Evolutionary conservation across 2,888 invertebrate genomes (phyloP).

Genomic region (Melangyna quadrimaculata): DNA sequence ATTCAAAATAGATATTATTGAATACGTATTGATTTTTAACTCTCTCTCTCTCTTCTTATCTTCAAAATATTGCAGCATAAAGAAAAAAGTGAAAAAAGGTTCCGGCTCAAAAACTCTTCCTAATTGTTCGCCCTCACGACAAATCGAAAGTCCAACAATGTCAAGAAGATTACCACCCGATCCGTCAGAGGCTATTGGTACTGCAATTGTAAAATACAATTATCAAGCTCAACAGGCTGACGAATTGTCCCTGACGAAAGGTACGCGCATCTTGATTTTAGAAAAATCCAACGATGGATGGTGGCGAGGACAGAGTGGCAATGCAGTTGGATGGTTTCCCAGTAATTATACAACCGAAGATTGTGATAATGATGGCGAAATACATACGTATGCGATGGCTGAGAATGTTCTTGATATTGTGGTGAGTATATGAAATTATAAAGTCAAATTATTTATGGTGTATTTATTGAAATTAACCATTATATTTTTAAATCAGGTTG

Average conservation of each 20-base stretch:
- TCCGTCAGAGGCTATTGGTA: constrained; percentile 92
- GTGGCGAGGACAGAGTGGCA: constrained; percentile 96
- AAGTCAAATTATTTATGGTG: not conserved
- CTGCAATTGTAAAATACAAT: constrained; percentile 97
- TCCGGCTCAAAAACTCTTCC: constrained; percentile 93
- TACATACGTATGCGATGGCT: constrained; percentile 96
- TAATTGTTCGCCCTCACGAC: constrained; percentile 91
- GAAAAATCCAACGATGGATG: constrained; percentile 99
- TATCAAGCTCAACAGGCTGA: constrained; percentile 97
- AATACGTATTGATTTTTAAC: not conserved
- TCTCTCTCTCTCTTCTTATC: not conserved
- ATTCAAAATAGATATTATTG: not conserved
- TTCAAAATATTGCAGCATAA: constrained; percentile 84
- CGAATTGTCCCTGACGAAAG: constrained; percentile 96
- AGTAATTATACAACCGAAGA: constrained; percentile 98
- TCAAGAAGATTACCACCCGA: constrained; percentile 88
- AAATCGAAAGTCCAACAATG: constrained; percentile 89
- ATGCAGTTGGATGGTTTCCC: constrained; percentile 92
- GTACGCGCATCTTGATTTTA: constrained; percentile 95
- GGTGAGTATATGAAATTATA: constrained; percentile 80
- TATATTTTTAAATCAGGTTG: too few relatives aligned
- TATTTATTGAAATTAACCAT: too few relatives aligned
- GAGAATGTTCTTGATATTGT: constrained; percentile 98
- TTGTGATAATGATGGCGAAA: constrained; percentile 91
- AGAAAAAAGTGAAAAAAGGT: constrained; percentile 92